Base-by-base conservation (phyloP, 2,797 vertebrate species). In the Austrolebias charrua region DNA sequence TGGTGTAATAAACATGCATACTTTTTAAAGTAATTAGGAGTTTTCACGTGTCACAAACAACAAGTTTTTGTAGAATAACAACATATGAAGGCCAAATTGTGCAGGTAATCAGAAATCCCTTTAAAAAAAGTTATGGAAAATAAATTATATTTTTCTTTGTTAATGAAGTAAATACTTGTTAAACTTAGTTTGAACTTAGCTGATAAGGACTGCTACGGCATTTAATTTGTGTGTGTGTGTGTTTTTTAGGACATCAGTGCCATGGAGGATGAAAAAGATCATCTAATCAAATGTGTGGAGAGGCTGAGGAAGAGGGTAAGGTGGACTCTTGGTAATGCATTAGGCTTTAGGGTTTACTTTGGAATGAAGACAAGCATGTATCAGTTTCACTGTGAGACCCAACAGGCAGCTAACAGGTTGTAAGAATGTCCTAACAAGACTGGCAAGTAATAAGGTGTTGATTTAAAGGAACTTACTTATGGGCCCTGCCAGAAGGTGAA, bases 261-360 rank as follows among this genome's bases (percentile, higher is more conserved):
- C 8, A 99, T 99, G 98, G 98, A 99, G 80, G 98, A 98, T 73
- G 98, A 99, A 86, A 99, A 98, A 73, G 96, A 97, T 76, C 96
- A 98, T 77, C 93, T 99, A 15, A 88, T 95, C 81, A 98, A 98
- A 81, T 94, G 97, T 88, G 96, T 99, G 14, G 98, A 99, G 64
- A 93, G 95, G 79, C 86, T 99, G 73, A 98, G 94, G 92, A 99
- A 96, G 89, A 94, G 94, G 93, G 98, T 98, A 93, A 93, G 89
- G 43, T 57, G 70, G 73, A 76, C 71, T 61, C n/a, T 15, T 28
- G 60, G 59, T 56, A 71, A 60, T 68, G 88, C 85, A 78, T 73
- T 86, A 81, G 71, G 86, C 73, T 84, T 68, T 66, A 83, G 83
- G 14, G 63, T 61, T 70, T 29, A 80, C 75, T 78, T 77, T 81